These are phyloP conservation scores for Alosa alosa DNA, from an alignment of 2,113 vertebrate genomes.

Conservation along the genomic window DNA sequence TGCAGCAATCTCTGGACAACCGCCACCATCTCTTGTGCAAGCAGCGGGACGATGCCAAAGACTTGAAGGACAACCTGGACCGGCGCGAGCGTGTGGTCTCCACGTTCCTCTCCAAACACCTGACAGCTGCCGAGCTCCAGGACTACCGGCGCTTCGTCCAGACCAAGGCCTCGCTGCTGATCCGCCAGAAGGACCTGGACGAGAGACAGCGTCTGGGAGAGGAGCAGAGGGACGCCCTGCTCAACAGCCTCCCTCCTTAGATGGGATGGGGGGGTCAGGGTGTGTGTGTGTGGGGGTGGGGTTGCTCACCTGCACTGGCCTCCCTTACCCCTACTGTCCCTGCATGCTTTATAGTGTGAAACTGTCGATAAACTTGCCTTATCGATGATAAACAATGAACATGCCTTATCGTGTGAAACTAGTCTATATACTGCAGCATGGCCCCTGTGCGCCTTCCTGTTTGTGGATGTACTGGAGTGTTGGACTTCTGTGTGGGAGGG, in stretches of 20 bases:
- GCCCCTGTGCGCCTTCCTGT: not conserved
- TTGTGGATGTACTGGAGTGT: not conserved
- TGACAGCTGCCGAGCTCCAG: conserved; percentile 74
- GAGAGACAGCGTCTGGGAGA: conserved; percentile 80
- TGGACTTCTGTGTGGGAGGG: not conserved
- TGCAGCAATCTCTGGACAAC: conserved; percentile 82
- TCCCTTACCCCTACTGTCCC: not conserved
- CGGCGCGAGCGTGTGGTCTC: conserved; percentile 84
- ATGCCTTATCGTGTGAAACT: not conserved
- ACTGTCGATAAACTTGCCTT: not conserved
- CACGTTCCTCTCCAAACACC: conserved; percentile 78
- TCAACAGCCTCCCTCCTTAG: conserved; percentile 63
- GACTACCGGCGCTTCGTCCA: conserved; percentile 81
- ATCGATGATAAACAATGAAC: too few relatives aligned
- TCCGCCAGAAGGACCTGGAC: conserved; percentile 88
- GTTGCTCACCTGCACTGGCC: not conserved
- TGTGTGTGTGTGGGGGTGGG: not conserved
- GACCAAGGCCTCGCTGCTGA: conserved; percentile 83
- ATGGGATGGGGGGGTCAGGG: not conserved
- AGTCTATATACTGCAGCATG: not conserved
- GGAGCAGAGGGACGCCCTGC: conserved; percentile 81
- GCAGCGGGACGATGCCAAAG: conserved; percentile 89
- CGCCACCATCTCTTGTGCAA: conserved; percentile 81
- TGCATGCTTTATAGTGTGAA: not conserved
- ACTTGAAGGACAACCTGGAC: conserved; percentile 90